Percentiles rank a stretch among this genome's conserved stretches.
Evolutionary conservation across 2,113 vertebrate species (phyloP).

Genomic region (Hippopotamus amphibius): DNA sequence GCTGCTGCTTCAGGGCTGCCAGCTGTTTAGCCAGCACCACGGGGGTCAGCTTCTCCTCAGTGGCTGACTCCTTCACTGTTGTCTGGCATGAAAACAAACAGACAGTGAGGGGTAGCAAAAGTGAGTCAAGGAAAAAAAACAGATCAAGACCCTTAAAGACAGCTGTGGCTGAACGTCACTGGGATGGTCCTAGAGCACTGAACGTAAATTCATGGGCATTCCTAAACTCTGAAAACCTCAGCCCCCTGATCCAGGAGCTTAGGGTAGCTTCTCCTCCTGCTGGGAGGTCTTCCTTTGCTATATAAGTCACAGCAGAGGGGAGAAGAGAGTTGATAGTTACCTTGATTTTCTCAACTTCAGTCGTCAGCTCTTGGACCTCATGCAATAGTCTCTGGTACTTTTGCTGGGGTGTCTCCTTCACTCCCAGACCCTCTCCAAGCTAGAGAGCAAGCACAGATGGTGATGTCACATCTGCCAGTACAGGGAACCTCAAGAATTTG

Average conservation of each 20-base stretch:
- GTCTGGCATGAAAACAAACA: slow-evolving; percentile 82
- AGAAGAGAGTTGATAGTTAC: slow-evolving; percentile 79
- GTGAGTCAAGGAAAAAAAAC: neutral
- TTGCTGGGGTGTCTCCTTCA: slow-evolving; percentile 97
- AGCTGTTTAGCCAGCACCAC: slow-evolving; percentile 94
- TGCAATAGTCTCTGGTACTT: slow-evolving; percentile 96
- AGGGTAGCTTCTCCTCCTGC: neutral
- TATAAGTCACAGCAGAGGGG: neutral
- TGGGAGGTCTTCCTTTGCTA: neutral
- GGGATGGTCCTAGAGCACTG: neutral
- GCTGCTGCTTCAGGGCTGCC: slow-evolving; percentile 94
- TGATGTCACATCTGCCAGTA: neutral
- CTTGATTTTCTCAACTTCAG: slow-evolving; percentile 95
- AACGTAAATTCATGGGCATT: neutral
- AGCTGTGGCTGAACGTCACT: slow-evolving; percentile 6
- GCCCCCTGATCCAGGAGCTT: neutral
- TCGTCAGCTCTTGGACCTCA: slow-evolving; percentile 95
- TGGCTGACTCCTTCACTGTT: slow-evolving; percentile 90
- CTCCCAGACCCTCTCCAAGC: slow-evolving; percentile 93
- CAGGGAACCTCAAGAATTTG: neutral
- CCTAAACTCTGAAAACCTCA: neutral
- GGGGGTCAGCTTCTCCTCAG: slow-evolving; percentile 95
- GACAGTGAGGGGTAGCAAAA: neutral
- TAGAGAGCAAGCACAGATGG: slow-evolving; percentile 37
- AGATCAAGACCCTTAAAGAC: neutral